These are phyloP conservation scores for Trachemys scripta DNA, from an alignment of 2,113 vertebrate genomes.

Conservation along the genomic window DNA sequence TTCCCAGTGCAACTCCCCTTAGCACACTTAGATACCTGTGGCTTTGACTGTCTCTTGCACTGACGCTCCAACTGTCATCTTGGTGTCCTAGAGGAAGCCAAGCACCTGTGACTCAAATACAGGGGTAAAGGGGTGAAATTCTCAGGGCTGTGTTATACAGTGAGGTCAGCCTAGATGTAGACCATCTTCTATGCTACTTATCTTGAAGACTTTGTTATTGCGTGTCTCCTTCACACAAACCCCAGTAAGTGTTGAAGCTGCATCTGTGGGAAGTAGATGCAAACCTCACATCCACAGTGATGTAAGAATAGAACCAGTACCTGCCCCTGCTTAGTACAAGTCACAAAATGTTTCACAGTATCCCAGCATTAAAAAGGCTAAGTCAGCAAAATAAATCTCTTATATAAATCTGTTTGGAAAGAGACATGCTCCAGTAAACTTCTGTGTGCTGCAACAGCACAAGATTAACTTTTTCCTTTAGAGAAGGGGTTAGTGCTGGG, in stretches of 20 bases:
- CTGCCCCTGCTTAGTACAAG: slow-evolving; percentile 1
- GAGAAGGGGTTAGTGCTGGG: background rate
- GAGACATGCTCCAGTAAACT: slow-evolving; percentile 36
- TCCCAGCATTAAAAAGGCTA: slow-evolving; percentile 42
- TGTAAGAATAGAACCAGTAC: rapidly evolving
- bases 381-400: slow-evolving; percentile 54
- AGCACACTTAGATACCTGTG: background rate
- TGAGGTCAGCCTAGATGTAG: background rate
- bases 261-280: background rate
- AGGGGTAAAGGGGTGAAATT: background rate
- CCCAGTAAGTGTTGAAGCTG: background rate
- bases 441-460: background rate
- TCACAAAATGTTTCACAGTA: background rate
- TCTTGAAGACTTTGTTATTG: background rate
- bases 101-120: background rate
- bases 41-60: background rate
- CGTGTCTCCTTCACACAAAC: background rate
- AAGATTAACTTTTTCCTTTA: slow-evolving; percentile 12
- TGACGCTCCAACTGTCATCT: background rate
- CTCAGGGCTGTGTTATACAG: background rate
- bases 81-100: background rate
- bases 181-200: background rate
- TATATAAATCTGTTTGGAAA: background rate
- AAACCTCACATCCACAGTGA: background rate
- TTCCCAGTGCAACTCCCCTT: background rate